Base-by-base conservation (phyloP, 1,140 invertebrate species). In the Andrena cerasifolii region DNA sequence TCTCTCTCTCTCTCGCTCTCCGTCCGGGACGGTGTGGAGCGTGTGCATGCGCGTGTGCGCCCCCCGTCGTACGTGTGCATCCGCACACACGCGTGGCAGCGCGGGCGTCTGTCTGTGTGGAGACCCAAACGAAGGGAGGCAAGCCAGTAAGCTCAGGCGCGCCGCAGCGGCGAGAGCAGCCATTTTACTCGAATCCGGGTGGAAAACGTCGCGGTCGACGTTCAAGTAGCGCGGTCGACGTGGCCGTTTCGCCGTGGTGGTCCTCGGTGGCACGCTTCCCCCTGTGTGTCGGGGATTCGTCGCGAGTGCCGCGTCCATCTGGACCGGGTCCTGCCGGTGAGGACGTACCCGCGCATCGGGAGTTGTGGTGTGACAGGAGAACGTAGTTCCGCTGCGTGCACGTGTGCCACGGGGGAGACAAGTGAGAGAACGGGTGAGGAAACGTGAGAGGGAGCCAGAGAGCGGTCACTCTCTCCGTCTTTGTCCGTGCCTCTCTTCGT, bases 141-240 rank as follows among this genome's bases (percentile, higher is more conserved):
- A 89, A 89, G 91, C 89, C 91, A 91, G 91, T 92, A 92, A 86
- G 91, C 90, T 91, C 90, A 88, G 90, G 87, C 90, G 91, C 91
- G 90, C 89, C 90, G 91, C 89, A 91, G 88, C 89, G 90, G 89
- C 91, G 90, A 91, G 90, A 92, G 90, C 90, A 91, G 91, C 91
- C 91, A 92, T 92, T 92, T 92, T 92, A 91, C 89, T 87, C 90
- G 89, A 91, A 86, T 87, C 82, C 86, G 83, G 87, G 78, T 80
- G 83, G 74, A 78, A 80, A 86, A 82, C 76, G 80, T 80, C 68
- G 58, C 58, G 45, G 71, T n/a, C 62, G 63, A 61, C 45, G 45
- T 56, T 54, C 21, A 62, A 72, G 77, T 66, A 66, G 66, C 63
- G 66, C 67, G 79, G 21, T 62, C 43, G 49, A 53, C 73, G 43